A percentile compares a stretch with the other conserved stretches of the same genome.
Evolutionary conservation across 1,140 invertebrate species (phyloP).

Genomic region (Saccostrea cuccullata): DNA sequence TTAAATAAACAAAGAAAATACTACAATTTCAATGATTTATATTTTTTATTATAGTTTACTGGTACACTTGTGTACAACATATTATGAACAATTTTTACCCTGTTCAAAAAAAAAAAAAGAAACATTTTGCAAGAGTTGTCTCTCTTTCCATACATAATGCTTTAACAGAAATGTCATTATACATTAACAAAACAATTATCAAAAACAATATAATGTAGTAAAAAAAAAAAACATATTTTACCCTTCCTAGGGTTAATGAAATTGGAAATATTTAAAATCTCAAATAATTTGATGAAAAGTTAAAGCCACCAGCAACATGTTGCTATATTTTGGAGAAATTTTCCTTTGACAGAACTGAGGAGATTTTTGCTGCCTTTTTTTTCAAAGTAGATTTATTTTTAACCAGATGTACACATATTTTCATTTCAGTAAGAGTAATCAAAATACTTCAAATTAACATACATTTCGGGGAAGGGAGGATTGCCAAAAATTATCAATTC

Average conservation of each 20-base stretch:
- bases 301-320: neutral
- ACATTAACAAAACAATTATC: neutral
- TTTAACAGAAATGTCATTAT: neutral
- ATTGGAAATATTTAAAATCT: neutral
- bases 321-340: neutral
- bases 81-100: constrained; percentile 8
- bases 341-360: neutral
- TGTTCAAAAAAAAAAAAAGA: constrained; percentile 14
- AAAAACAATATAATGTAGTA: neutral
- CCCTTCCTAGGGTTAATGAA: neutral
- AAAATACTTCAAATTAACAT: too few species aligned
- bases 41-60: neutral
- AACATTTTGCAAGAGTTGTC: neutral
- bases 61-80: constrained; percentile 30
- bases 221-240: constrained; percentile 17
- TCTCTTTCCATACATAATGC: neutral
- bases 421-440: too few species aligned
- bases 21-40: neutral
- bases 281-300: neutral
- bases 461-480: too few species aligned
- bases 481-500: too few species aligned
- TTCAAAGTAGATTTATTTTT: neutral
- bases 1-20: neutral
- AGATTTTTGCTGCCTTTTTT: neutral
- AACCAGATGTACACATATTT: too few species aligned